A percentile compares a stretch with the other conserved stretches of the same genome.
These are phyloP conservation scores for Drosophila lacteicornis DNA, from an alignment of 1,140 invertebrate genomes.

Conservation along the genomic window DNA sequence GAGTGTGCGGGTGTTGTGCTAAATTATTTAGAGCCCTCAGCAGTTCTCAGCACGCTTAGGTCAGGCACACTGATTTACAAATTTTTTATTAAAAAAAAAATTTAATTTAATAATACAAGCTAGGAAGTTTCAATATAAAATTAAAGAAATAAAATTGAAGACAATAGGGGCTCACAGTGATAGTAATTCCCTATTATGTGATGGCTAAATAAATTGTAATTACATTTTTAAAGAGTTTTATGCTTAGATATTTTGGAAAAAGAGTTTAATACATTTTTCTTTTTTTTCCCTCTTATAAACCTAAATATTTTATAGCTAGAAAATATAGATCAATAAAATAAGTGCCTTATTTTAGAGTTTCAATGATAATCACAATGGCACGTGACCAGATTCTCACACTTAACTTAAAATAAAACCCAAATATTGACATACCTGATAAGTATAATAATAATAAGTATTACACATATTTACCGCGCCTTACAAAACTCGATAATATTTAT, in stretches of 20 bases:
- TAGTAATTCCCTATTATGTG: too few species aligned
- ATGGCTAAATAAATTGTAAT: too few species aligned
- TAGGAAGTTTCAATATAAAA: too few species aligned
- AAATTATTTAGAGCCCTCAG: conserved; percentile 30
- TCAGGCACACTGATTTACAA: conserved; percentile 37
- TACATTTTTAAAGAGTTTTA: not conserved
- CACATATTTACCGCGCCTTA: not conserved
- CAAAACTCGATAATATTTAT: conserved; percentile 24
- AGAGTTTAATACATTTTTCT: not conserved
- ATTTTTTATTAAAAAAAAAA: not conserved
- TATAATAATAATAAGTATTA: not conserved
- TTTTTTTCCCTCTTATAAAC: not conserved
- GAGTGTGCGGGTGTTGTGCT: conserved; percentile 63
- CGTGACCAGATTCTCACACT: not conserved
- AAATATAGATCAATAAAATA: not conserved
- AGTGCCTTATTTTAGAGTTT: not conserved
- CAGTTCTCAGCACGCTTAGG: conserved; percentile 29
- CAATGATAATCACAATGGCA: not conserved
- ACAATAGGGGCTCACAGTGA: too few species aligned
- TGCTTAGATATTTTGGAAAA: not conserved
- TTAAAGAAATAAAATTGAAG: not conserved
- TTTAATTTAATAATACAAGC: not conserved
- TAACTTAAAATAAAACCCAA: not conserved
- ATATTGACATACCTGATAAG: not conserved
- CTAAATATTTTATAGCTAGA: not conserved